These are phyloP conservation scores for Zaprionus ghesquierei DNA, from an alignment of 1,140 invertebrate species.

Conservation along the genomic window DNA sequence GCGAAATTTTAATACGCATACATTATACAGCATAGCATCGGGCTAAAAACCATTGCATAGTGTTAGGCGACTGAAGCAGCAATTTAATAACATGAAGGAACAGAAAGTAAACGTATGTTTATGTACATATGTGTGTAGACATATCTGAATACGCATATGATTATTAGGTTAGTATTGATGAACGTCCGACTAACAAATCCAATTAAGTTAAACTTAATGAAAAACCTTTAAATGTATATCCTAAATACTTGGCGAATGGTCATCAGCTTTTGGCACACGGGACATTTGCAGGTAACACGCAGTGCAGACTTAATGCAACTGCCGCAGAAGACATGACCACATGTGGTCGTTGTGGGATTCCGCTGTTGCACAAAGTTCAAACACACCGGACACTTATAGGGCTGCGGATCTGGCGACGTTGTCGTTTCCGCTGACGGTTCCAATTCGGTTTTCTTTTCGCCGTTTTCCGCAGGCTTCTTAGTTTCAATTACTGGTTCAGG, in stretches of 20 bases:
- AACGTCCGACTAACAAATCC: background rate
- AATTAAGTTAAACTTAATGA: background rate
- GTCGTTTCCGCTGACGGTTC: background rate
- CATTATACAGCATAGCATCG: background rate
- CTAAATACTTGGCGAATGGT: constrained; percentile 14
- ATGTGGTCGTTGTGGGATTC: constrained; percentile 16
- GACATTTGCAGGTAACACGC: constrained; percentile 14
- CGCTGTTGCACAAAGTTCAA: constrained; percentile 13
- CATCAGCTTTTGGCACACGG: constrained; percentile 29
- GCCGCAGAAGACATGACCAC: constrained; percentile 41
- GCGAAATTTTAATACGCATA: constrained; percentile 38
- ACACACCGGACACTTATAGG: constrained; percentile 41
- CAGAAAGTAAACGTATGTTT: background rate
- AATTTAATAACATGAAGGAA: background rate
- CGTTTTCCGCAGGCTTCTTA: background rate
- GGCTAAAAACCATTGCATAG: constrained; percentile 27
- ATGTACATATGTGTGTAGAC: background rate
- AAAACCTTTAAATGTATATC: constrained; percentile 25
- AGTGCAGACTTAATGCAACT: constrained; percentile 27
- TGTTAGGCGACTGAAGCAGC: background rate
- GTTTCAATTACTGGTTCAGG: background rate
- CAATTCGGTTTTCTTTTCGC: background rate
- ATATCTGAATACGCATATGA: background rate
- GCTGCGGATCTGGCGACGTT: background rate
- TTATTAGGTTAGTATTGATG: background rate